A percentile compares a stretch with the other conserved stretches of the same genome.
Conservation (phyloP, 23 tunicate species). For the Trididemnum miniatum region DNA sequence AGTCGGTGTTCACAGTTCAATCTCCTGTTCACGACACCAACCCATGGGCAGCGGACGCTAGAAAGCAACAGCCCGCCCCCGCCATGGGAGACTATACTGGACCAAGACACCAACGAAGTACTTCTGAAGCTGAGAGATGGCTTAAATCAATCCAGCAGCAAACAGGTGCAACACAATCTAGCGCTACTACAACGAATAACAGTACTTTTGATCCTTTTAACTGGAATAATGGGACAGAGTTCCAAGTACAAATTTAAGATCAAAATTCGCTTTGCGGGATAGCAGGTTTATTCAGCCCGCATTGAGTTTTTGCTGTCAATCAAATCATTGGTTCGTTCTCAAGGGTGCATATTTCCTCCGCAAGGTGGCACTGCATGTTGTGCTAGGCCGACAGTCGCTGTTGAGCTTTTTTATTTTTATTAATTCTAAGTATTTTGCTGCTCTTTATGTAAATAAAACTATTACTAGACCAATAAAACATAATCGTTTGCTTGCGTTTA, state of each 20-base stretch:
- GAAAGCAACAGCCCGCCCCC: constrained; percentile 35
- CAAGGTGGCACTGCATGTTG: constrained; percentile 20
- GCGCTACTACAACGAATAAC: not conserved
- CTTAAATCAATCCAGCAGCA: constrained; percentile 56
- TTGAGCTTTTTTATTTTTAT: not conserved
- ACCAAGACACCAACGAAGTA: constrained; percentile 43
- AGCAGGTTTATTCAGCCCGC: too few species aligned
- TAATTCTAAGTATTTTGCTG: not conserved
- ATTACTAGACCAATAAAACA: too few species aligned
- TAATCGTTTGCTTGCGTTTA: too few species aligned
- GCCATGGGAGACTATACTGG: constrained; percentile 21
- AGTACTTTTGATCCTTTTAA: constrained; percentile 22
- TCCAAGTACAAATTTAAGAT: constrained; percentile 2
- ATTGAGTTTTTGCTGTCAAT: too few species aligned
- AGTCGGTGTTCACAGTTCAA: not conserved
- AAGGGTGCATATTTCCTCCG: too few species aligned
- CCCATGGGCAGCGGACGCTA: constrained; percentile 90
- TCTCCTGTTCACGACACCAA: constrained; percentile 84
- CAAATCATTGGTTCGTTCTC: too few species aligned
- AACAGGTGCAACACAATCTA: constrained; percentile 4
- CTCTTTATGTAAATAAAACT: not conserved
- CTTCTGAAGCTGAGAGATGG: constrained; percentile 94
- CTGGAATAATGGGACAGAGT: constrained; percentile 21
- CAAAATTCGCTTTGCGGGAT: too few species aligned
- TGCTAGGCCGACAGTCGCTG: not conserved